Percentiles rank a stretch among this genome's conserved stretches.
Evolutionary conservation across 2,888 invertebrate genomes (phyloP).

Genomic region (Machimus atricapillus): DNA sequence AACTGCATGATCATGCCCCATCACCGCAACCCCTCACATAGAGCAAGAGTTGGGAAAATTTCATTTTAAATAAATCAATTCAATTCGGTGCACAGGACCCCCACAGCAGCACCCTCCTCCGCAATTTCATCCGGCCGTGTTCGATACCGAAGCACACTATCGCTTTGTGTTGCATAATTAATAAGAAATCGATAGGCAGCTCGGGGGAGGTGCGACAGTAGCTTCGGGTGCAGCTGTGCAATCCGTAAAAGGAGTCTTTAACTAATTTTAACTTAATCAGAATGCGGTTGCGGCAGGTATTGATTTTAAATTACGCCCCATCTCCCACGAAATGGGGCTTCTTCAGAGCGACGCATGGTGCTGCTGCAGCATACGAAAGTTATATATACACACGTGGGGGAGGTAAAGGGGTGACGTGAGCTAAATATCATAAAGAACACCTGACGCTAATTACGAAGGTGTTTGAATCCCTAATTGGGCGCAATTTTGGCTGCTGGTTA

Average conservation of each 20-base stretch:
- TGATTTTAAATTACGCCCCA: constrained; percentile 23
- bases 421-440: constrained; percentile 17
- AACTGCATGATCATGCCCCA: not conserved
- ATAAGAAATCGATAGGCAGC: not conserved
- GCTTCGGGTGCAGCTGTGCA: not conserved
- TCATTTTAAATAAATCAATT: not conserved
- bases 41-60: not conserved
- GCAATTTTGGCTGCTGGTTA: constrained; percentile 17
- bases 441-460: constrained; percentile 29
- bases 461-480: constrained; percentile 21
- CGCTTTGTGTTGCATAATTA: not conserved
- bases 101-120: not conserved
- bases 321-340: not conserved
- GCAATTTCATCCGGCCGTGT: not conserved
- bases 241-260: not conserved
- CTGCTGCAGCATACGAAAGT: not conserved
- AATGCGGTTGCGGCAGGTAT: not conserved
- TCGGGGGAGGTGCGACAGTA: not conserved
- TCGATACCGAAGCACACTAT: not conserved
- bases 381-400: not conserved
- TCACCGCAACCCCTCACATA: not conserved
- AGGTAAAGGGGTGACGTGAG: not conserved
- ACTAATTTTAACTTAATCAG: constrained; percentile 17
- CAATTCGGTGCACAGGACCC: not conserved
- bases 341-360: not conserved